Evolutionary conservation across 1,140 invertebrate species (phyloP).

Genomic region (Calycopis cecrops): DNA sequence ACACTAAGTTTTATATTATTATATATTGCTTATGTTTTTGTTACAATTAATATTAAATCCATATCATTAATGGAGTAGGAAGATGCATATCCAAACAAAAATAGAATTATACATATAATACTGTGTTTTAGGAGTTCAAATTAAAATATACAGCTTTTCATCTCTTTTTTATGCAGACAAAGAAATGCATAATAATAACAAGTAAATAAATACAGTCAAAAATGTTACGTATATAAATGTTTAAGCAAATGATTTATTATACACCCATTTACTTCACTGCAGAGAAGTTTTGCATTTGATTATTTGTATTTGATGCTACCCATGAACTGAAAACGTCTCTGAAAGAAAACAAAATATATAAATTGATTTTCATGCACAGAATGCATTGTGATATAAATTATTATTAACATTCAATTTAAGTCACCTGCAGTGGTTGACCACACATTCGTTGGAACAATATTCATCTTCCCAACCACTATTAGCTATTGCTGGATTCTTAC

Average conservation of each 20-base stretch:
- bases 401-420: conserved; percentile 9
- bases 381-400: conserved; percentile 6
- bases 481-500: conserved; percentile 91
- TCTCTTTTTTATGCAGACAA: not conserved
- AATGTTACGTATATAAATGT: not conserved
- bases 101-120: conserved; percentile 4
- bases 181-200: not conserved
- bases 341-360: conserved; percentile 39
- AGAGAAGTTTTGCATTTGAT: conserved; percentile 75
- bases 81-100: not conserved
- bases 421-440: conserved; percentile 95
- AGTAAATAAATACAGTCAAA: not conserved
- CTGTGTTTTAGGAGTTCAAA: conserved; percentile 3
- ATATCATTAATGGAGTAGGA: not conserved
- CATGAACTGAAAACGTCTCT: conserved; percentile 94
- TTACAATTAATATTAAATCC: conserved; percentile 4
- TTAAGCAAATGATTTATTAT: not conserved
- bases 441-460: conserved; percentile 98
- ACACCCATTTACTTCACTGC: conserved; percentile 60
- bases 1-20: conserved; percentile 5
- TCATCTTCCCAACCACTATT: conserved; percentile 98
- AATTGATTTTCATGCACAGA: not conserved
- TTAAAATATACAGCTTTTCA: conserved; percentile 1
- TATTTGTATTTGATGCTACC: conserved; percentile 90
- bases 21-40: conserved; percentile 11